Percentiles rank a stretch among this genome's conserved stretches.
Conservation (phyloP, 1,140 invertebrate genomes). For the Heliothis subflexa region DNA sequence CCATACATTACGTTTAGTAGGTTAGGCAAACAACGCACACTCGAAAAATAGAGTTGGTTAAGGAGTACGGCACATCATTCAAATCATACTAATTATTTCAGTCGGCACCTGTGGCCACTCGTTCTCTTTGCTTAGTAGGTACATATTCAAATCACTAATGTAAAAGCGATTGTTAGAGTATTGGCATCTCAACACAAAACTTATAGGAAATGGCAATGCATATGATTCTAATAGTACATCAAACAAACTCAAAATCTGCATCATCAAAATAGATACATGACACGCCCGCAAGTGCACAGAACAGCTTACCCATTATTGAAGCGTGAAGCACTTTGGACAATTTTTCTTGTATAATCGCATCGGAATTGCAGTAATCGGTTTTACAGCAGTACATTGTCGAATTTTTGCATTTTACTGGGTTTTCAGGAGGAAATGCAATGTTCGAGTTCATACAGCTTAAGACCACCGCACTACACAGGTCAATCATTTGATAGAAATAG, state of each 20-base stretch:
- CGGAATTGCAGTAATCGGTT: conserved; percentile 80
- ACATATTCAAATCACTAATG: conserved; percentile 81
- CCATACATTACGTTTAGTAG: conserved; percentile 83
- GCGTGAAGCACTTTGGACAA: conserved; percentile 68
- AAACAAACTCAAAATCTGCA: conserved; percentile 82
- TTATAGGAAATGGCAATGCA: conserved; percentile 79
- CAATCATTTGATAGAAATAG: conserved; percentile 74
- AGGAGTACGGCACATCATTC: conserved; percentile 79
- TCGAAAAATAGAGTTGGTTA: conserved; percentile 82
- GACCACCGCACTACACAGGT: conserved; percentile 76
- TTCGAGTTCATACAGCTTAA: conserved; percentile 77
- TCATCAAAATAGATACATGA: conserved; percentile 72
- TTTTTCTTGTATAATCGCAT: conserved; percentile 71
- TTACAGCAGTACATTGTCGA: conserved; percentile 78
- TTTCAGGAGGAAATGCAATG: conserved; percentile 73
- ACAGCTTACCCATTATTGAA: conserved; percentile 76
- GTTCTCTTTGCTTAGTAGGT: conserved; percentile 73
- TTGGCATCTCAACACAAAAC: conserved; percentile 85
- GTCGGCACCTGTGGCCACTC: conserved; percentile 51
- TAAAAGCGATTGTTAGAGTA: conserved; percentile 82
- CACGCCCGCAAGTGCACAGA: conserved; percentile 75
- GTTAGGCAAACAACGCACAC: conserved; percentile 85
- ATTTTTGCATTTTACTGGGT: conserved; percentile 75
- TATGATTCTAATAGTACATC: conserved; percentile 81
- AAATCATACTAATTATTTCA: conserved; percentile 73